Evolutionary conservation across 2,888 invertebrate genomes (phyloP), one percentile per base, ranked within the genome.

Genomic region (Sphinx pinastri): DNA sequence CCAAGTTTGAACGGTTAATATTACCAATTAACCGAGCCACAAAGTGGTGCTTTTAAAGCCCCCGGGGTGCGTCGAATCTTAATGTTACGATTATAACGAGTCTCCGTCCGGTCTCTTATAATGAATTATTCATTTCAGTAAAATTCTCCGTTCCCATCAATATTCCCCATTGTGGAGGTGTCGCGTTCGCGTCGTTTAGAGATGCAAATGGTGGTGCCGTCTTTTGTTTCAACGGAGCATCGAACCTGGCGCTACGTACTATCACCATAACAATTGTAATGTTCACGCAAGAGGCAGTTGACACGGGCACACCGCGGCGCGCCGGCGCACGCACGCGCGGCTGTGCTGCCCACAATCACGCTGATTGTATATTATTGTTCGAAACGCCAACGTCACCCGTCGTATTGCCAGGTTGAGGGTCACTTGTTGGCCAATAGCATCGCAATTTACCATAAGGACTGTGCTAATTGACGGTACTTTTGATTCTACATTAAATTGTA

Each of bases 341-440:
- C 57, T 57, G 51, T 70, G 71, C 78, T 76, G 81, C 77, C 80
- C 77, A 89, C 88, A 90, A 85, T 87, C 87, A 86, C 84, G 78
- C 84, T 86, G 89, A 90, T 90, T 91, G 92, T 89, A 84, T 84
- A 86, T 88, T 88, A 92, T 93, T 92, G 92, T 93, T 90, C 84
- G 84, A 80, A 38, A 38, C 38, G 38, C 38, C 38, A 38, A 78
- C 82, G 80, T 79, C 76, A 81, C 74, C 75, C 76, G 85, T 81
- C 81, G 77, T 77, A 69, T 79, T 76, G 81, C 71, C 82, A 82
- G 81, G 84, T 81, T 80, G 79, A 87, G 79, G 81, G 83, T 85
- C 87, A 85, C 83, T 82, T 83, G 83, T 86, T 79, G 77, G 79
- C 83, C 80, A 80, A 80, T 80, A 81, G 78, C 79, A 80, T 82